Evolutionary conservation across 2,888 invertebrate genomes (phyloP).

Genomic region (Idaea straminata): DNA sequence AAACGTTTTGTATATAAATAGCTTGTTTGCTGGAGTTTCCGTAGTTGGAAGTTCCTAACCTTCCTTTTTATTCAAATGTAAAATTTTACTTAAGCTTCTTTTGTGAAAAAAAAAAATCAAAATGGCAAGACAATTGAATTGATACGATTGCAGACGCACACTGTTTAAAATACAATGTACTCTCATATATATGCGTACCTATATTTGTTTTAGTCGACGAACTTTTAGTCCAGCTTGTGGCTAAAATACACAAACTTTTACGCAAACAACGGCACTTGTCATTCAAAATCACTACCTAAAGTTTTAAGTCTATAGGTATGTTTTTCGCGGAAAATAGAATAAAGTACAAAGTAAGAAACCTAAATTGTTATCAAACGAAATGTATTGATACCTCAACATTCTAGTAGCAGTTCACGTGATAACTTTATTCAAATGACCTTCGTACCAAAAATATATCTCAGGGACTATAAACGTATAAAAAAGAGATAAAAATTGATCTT

Average conservation of each 20-base stretch:
- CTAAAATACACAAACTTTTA: too few species aligned
- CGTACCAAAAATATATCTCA: neutral
- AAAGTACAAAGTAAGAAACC: too few species aligned
- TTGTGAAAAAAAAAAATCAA: neutral
- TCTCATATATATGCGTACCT: too few species aligned
- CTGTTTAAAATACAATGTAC: neutral
- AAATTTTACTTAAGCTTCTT: neutral
- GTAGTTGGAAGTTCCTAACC: slow-evolving; percentile 1
- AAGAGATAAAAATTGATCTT: neutral
- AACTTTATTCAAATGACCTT: neutral
- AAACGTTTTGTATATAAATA: slow-evolving; percentile 52
- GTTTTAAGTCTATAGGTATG: too few species aligned
- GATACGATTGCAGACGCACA: neutral
- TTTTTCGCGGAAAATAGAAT: too few species aligned
- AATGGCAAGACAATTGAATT: neutral
- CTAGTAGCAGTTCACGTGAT: neutral
- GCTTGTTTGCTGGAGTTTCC: slow-evolving; percentile 35
- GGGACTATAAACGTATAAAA: neutral
- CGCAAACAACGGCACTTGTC: too few species aligned
- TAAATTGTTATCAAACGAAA: too few species aligned
- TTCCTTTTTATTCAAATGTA: neutral
- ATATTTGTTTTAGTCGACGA: too few species aligned
- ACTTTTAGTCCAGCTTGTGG: too few species aligned
- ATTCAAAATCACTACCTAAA: too few species aligned
- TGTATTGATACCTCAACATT: too few species aligned